Evolutionary conservation across 1,140 invertebrate species (phyloP), one percentile per base, ranked within the genome.

Genomic region (Drosophila sulfurigaster): DNA sequence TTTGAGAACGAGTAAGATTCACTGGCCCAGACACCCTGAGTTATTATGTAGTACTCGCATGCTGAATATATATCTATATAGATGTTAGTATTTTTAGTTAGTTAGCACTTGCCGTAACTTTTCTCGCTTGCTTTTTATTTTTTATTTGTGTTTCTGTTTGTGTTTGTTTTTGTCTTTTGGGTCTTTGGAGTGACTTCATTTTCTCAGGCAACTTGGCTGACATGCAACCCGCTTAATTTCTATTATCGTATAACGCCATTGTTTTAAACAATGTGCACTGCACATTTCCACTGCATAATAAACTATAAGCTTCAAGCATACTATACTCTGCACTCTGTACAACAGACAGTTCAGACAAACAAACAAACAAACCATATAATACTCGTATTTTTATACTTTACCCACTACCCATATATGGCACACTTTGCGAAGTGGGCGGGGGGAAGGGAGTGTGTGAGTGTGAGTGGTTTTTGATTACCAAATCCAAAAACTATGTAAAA

Each of bases 201-300:
- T 87, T 87, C 83, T 80, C 83, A 87, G 70, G 77, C 30, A 46
- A 60, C 78, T 20, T 3, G 43, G 69, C 75, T 83, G 83, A 88
- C 83, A 88, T 83, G 83, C 83, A 87, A 87, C 67, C 69, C 83
- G 58, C 80, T 70, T 82, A 82, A 78, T 87, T 87, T 87, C 75
- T 88, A 82, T 88, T 87, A 87, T 80, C 73, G 82, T 87, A 88
- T 88, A 88, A 78, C 70, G 83, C 83, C 83, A 87, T 87, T 87
- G 83, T 87, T 87, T 60, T 8, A 51, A 81, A 85, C 78, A 85
- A 83, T 79, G 76, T 82, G 57, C 72, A 72, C 58, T 60, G 81
- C 74, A 71, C 81, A 71, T 81, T 87, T 87, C 67, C 73, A 88
- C 78, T 88, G 83, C 80, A 88, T 87, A 82, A 87, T 87, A 88